These are phyloP conservation scores for Allacma fusca DNA, from an alignment of 2,888 invertebrate species.

Conservation along the genomic window DNA sequence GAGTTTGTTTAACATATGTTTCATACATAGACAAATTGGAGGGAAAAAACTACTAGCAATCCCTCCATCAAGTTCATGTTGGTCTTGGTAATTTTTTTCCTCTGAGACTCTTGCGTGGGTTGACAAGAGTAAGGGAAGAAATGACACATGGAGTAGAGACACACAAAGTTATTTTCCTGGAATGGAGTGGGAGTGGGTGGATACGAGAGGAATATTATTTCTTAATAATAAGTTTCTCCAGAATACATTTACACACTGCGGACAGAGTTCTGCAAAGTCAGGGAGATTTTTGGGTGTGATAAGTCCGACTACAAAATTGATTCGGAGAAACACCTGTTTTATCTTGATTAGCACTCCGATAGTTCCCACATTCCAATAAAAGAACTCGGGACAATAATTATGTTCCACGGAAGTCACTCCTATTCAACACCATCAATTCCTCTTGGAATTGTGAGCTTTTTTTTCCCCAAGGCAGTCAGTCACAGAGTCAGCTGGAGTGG, in stretches of 20 bases:
- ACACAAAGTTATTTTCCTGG: too few species aligned
- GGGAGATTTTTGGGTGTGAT: background rate
- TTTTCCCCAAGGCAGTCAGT: too few species aligned
- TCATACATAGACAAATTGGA: background rate
- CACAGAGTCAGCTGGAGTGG: too few species aligned
- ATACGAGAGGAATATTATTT: too few species aligned
- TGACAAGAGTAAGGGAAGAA: too few species aligned
- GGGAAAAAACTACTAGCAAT: background rate
- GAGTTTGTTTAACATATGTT: background rate
- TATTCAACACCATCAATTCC: slow-evolving; percentile 1
- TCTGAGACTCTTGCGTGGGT: too few species aligned
- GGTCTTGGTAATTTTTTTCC: background rate
- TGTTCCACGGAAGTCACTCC: background rate
- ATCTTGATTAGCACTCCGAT: background rate
- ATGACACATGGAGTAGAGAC: too few species aligned
- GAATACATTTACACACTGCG: too few species aligned
- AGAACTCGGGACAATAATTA: background rate
- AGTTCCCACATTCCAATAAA: background rate
- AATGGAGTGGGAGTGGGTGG: too few species aligned
- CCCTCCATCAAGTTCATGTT: background rate
- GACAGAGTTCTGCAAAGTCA: too few species aligned
- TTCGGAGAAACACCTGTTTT: slow-evolving; percentile 11
- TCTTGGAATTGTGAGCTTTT: too few species aligned
- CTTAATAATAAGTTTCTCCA: too few species aligned
- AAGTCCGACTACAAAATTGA: background rate